These are phyloP conservation scores for Mesitornis unicolor DNA, from an alignment of 2,113 vertebrate genomes.

Conservation along the genomic window DNA sequence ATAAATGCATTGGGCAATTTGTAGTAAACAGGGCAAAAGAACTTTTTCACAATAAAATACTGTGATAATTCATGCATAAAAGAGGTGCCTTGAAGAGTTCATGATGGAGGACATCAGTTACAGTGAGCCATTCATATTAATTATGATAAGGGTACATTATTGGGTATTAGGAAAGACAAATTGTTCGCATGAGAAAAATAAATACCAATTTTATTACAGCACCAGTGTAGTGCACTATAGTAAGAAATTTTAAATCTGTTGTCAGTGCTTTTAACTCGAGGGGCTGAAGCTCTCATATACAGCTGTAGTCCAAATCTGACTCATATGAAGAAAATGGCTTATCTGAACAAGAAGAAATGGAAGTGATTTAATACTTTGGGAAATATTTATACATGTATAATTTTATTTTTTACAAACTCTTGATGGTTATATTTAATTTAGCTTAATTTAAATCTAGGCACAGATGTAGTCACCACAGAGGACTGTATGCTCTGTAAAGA, in stretches of 20 bases:
- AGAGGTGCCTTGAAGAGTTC: background rate
- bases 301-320: background rate
- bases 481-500: background rate
- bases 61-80: accelerated
- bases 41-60: background rate
- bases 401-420: background rate
- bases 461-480: background rate
- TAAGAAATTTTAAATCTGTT: background rate
- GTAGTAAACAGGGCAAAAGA: background rate
- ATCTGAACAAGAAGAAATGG: background rate
- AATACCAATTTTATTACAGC: background rate
- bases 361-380: background rate
- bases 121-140: background rate
- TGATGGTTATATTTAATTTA: background rate
- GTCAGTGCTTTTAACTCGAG: background rate
- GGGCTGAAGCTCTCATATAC: background rate
- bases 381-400: background rate
- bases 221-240: background rate
- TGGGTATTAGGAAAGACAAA: background rate
- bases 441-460: background rate
- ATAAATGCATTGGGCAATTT: background rate
- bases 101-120: background rate
- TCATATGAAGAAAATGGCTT: background rate
- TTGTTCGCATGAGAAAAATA: background rate
- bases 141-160: background rate